Base-by-base conservation (phyloP, 2,113 vertebrate genomes). In the Anoura caudifer region DNA sequence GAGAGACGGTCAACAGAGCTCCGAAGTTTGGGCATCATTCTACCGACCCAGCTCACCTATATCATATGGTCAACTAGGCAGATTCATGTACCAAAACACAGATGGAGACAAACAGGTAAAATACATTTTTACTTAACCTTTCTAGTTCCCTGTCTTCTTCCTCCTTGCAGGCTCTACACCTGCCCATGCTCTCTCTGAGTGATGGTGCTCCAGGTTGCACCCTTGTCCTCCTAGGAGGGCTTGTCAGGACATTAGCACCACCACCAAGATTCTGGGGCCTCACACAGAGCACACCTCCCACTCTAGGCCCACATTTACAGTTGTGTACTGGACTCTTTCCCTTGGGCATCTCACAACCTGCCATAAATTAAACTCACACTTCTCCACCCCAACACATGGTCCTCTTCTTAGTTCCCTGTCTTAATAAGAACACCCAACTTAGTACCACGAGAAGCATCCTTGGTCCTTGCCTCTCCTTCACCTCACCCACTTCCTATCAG, bases 211-310 rank as follows among this genome's bases (percentile, higher is more conserved):
- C 9, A 72, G 70, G 86, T 31, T 59, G 54, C 22, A 24, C 26
- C 5, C 19, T 38, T 2, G 1, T 22, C 13, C 36, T 61, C 61
- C 38, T 2, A 3, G 12, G 17, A 47, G 50, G 61, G 26, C 43
- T 65, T 45, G 3, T 36, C 56, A 41, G 20, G 8, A n/a, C 0
- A 0, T n/a, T 13, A 41, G n/a, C 4, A 0, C 67, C 20, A 12
- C 12, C 33, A 38, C 15, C 33, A 38, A 45, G 2, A 16, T 2
- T 2, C 9, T 14, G 11, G 65, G 31, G 19, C 24, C 38, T 67
- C 54, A 45, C 81, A 45, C 15, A 3, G 63, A 28, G 43, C 22
- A 3, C 56, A 28, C 33, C 52, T n/a, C 54, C 38, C 11, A n/a
- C 38, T 45, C 8, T 28, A 87, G 43, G 83, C 28, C 36, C 43